These are phyloP conservation scores for Metalampra italica DNA, from an alignment of 2,888 invertebrate species.

Conservation along the genomic window DNA sequence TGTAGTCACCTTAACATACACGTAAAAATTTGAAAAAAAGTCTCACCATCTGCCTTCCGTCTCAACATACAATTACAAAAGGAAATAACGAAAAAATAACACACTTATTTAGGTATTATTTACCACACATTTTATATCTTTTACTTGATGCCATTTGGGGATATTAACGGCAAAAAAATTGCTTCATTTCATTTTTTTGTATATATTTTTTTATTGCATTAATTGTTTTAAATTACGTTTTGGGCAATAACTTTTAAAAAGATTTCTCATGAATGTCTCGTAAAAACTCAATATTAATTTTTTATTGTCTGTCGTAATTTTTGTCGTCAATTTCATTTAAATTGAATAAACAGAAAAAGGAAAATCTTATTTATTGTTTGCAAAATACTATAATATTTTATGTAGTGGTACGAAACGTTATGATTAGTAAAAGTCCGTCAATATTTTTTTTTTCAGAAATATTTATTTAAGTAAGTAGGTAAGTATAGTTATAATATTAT, in stretches of 20 bases:
- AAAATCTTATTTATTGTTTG: too few species aligned
- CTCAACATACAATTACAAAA: slow-evolving; percentile 60
- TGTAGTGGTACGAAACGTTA: too few species aligned
- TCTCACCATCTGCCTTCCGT: slow-evolving; percentile 72
- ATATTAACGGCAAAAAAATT: slow-evolving; percentile 43
- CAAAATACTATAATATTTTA: too few species aligned
- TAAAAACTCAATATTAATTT: background rate
- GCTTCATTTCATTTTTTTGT: slow-evolving; percentile 5
- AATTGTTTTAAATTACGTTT: background rate
- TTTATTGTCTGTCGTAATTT: background rate
- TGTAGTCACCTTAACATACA: slow-evolving; percentile 31
- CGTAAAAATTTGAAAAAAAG: slow-evolving; percentile 58
- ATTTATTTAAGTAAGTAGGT: too few species aligned
- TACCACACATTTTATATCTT: background rate
- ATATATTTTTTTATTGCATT: background rate
- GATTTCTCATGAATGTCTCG: background rate
- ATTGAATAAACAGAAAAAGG: background rate
- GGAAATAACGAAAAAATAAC: slow-evolving; percentile 49
- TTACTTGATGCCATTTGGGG: slow-evolving; percentile 47
- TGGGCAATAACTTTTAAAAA: background rate
- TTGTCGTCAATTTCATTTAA: too few species aligned
- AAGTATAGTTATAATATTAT: too few species aligned
- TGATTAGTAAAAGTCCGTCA: too few species aligned
- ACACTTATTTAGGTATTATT: background rate
- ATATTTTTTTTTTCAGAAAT: too few species aligned